These are phyloP conservation scores for Atta colombica DNA, from an alignment of 1,140 invertebrate genomes.

Conservation along the genomic window DNA sequence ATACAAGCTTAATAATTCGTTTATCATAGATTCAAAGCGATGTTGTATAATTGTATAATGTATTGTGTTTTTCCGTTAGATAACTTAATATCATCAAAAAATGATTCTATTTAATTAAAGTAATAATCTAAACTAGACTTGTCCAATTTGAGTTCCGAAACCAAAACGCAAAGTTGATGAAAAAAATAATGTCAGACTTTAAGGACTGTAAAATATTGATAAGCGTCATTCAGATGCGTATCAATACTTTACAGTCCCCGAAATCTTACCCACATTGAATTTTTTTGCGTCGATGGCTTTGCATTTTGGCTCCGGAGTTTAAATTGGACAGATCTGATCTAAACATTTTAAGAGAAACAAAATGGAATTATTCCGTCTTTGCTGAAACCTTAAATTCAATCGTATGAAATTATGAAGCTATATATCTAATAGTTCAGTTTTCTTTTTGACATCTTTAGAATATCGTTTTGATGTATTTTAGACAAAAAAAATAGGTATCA, in stretches of 20 bases:
- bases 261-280: no score
- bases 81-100: not conserved
- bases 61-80: not conserved
- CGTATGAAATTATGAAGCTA: not conserved
- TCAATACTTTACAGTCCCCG: no score
- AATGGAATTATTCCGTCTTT: not conserved
- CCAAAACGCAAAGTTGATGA: no score
- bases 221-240: no score
- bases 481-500: conserved; percentile 21
- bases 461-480: conserved; percentile 1
- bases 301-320: no score
- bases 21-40: not conserved
- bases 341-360: not conserved
- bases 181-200: no score
- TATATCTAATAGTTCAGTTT: not conserved
- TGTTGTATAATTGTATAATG: not conserved
- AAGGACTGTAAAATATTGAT: no score
- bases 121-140: not conserved
- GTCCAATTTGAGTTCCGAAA: no score
- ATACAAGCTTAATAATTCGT: not conserved
- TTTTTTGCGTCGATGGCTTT: no score
- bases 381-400: not conserved
- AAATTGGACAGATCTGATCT: no score
- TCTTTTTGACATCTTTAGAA: not conserved
- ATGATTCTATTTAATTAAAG: not conserved